Base-by-base conservation (phyloP, 1,140 invertebrate species). In the Macrobrachium rosenbergii region DNA sequence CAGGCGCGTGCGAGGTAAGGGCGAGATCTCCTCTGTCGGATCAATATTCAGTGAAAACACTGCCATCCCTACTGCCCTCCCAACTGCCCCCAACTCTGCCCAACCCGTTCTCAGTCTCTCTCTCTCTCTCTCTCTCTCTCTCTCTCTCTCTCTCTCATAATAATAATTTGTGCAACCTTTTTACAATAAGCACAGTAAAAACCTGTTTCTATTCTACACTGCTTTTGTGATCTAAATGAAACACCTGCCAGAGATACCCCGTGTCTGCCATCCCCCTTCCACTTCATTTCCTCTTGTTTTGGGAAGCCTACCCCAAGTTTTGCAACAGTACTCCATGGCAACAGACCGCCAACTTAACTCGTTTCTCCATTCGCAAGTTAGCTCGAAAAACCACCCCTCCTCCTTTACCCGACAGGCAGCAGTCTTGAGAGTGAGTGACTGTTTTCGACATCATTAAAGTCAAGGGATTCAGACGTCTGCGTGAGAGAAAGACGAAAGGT, bases 21-120 rank as follows among this genome's bases (percentile, higher is more conserved):
- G 79, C 16, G 64, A 63, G 63, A 19, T 19, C 23, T 45, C 28
- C 79, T 82, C 52, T 45, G 19, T n/a, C 43, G 43, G 62, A 82
- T 82, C 79, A 82, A 64, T 67, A 82, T 67, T 64, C 62, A 67
- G 62, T 82, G 62, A 78, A 78, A 78, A 78, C 79, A 82, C 58
- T 67, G 79, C 79, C 79, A 52, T 17, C 59, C 77, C 77, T 23
- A 14, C 45, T 45, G 8, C 59, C n/a, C 52, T 79, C 37, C 58
- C n/a, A 23, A 17, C 14, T 43, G 21, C 10, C 23, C 43, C 73
- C 0, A 0, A 2, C 73, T 45, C 23, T 37, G 8, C 21, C 59
- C 19, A 23, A 23, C 52, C 14, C 19, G 19, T 62, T 28, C 28
- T 28, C 77, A 14, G n/a, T 81, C 79, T 60, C 52, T 37, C 59